phyloP scores from a whole-genome alignment of 2,113 vertebrate species.

The Oncorhynchus tshawytscha region DNA sequence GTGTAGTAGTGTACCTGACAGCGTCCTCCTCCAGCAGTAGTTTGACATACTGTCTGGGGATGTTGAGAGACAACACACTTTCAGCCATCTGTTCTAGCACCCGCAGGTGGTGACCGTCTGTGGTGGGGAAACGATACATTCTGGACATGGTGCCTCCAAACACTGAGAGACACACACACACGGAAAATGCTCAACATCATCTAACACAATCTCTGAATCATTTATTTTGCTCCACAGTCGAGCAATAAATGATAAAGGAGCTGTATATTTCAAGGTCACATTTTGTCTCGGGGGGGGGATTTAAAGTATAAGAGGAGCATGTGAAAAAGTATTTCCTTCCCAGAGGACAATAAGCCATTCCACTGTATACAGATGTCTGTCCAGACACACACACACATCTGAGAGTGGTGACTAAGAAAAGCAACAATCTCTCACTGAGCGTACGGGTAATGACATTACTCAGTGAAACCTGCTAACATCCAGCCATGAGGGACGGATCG shows the following conservation, averaged over 20 bases:
- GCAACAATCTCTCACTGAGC: background rate
- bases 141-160: conserved; percentile 95
- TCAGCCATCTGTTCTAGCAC: conserved; percentile 98
- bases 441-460: background rate
- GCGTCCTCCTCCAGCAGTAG: conserved; percentile 93
- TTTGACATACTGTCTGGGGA: conserved; percentile 93
- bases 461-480: background rate
- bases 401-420: background rate
- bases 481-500: background rate
- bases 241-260: too few species aligned
- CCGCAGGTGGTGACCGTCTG: conserved; percentile 89
- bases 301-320: too few species aligned
- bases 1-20: conserved; percentile 73
- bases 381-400: background rate
- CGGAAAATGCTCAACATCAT: background rate
- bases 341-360: too few species aligned
- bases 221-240: too few species aligned
- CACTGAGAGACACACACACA: conserved; percentile 67
- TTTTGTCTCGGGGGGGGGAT: background rate
- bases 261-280: too few species aligned
- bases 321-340: too few species aligned
- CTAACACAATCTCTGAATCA: too few species aligned
- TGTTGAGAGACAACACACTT: conserved; percentile 87
- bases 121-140: conserved; percentile 97
- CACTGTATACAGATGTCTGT: too few species aligned